Percentiles rank a stretch among this genome's conserved stretches.
Conservation (phyloP, 2,113 vertebrate genomes). For the Dromaius novaehollandiae region DNA sequence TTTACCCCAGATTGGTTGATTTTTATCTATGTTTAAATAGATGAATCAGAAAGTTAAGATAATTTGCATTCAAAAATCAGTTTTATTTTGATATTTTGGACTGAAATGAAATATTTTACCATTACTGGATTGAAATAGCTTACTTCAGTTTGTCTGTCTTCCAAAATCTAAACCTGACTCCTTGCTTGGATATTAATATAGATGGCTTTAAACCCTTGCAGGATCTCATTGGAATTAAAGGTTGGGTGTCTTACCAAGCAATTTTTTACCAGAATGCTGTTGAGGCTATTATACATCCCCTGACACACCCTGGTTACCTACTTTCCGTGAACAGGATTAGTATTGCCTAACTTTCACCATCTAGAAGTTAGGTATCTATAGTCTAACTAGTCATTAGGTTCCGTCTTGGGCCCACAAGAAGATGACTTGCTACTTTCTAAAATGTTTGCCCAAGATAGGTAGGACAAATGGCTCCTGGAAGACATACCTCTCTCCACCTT, state of each 20-base stretch:
- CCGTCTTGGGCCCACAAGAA: neutral
- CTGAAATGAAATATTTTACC: neutral
- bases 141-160: neutral
- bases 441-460: neutral
- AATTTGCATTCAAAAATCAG: neutral
- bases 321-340: neutral
- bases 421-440: neutral
- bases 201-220: neutral
- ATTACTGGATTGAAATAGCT: neutral
- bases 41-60: neutral
- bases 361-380: neutral
- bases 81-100: neutral
- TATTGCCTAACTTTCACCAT: neutral
- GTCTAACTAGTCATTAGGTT: neutral
- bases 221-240: neutral
- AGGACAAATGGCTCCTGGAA: neutral
- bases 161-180: neutral
- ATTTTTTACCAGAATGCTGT: neutral
- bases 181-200: neutral
- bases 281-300: neutral
- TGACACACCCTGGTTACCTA: neutral
- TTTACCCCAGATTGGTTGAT: neutral
- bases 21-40: neutral
- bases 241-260: rapidly evolving
- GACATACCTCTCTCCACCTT: neutral